Conservation (phyloP, 2,113 vertebrate species). For the Dasyprocta punctata region DNA sequence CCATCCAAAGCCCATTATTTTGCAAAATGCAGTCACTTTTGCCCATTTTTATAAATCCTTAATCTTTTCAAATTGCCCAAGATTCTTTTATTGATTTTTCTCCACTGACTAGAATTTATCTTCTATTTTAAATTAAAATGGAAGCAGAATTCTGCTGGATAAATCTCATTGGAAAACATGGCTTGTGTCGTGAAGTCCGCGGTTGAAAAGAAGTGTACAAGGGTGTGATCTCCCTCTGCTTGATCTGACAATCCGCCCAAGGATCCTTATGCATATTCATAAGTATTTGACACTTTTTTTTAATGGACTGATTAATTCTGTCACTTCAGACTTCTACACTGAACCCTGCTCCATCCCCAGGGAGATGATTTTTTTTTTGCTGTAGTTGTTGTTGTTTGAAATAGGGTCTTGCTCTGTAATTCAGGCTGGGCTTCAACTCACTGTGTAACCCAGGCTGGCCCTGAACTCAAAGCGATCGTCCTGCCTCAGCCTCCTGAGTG, state of each 20-base stretch:
- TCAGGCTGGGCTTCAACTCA: no score
- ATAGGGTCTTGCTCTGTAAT: no score
- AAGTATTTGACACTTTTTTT: background rate
- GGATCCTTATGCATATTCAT: background rate
- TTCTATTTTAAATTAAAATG: background rate
- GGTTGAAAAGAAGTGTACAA: background rate
- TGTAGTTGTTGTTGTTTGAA: no score
- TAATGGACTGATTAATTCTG: background rate
- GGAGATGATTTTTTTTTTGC: no score
- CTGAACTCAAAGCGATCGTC: no score
- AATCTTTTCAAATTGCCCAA: background rate
- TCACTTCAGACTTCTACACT: no score
- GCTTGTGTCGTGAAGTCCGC: rapidly evolving
- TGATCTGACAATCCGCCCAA: background rate
- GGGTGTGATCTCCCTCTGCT: no score
- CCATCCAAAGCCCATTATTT: background rate
- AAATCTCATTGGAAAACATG: background rate
- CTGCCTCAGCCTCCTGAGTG: no score
- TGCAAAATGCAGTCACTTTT: background rate
- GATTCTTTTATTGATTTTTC: background rate
- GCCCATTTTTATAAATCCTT: background rate
- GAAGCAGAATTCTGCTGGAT: background rate
- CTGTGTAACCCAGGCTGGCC: no score
- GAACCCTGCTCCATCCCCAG: no score
- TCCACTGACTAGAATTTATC: background rate